Base-by-base conservation (phyloP, 1,140 invertebrate genomes). In the Calycopis cecrops region DNA sequence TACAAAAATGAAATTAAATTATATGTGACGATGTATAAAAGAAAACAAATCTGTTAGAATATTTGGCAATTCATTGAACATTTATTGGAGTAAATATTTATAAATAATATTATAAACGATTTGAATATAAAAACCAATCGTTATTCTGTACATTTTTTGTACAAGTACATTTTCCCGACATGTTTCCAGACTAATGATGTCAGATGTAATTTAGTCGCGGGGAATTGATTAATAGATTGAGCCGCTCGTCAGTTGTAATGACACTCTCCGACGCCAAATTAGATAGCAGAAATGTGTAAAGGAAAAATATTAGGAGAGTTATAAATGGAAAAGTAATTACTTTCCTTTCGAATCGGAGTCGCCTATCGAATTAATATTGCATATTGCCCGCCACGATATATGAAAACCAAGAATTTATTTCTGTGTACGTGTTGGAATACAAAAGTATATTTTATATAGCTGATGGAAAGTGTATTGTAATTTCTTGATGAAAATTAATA, bases 271-370 rank as follows among this genome's bases (percentile, higher is more conserved):
- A 58, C 54, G 33, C 47, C 12, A 47, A 48, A 52, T 55, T 53
- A 52, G 35, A 62, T 47, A 59, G 58, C n/a, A 58, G 49, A 60
- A 60, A 60, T 63, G 49, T 52, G 48, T 37, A 50, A 54, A 55
- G 54, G 40, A 37, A 53, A 52, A 66, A 57, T 56, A 63, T 53
- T 16, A 44, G 40, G 57, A 58, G 50, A 59, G 57, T 67, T 63
- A 67, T 67, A 60, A 67, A 62, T 62, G 52, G 48, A 49, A 57
- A 48, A 49, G 35, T 49, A 47, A 57, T 58, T 52, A 60, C 53
- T 57, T 52, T 40, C 40, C 40, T 44, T 47, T 11, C 38, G 38
- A 35, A 44, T n/a, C 51, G 34, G 12, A 37, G 50, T 58, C 18
- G 18, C 33, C 33, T 47, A 47, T 54, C 49, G 48, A 53, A 38